Evolutionary conservation across 2,888 invertebrate genomes (phyloP).

Genomic region (Torymus auratus): DNA sequence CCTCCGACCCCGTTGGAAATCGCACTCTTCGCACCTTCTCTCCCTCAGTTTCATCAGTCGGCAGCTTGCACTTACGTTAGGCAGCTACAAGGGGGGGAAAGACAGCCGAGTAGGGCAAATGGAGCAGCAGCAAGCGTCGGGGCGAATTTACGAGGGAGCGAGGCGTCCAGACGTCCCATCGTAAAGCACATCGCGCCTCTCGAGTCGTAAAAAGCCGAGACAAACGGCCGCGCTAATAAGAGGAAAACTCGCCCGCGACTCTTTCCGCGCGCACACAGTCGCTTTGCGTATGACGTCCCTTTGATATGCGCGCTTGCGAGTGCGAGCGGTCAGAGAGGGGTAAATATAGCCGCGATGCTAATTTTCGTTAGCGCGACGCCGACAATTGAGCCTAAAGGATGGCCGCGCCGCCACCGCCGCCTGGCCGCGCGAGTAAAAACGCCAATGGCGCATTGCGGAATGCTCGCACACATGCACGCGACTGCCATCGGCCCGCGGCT

Average conservation of each 20-base stretch:
- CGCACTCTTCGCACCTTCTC: too few species aligned
- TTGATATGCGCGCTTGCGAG: too few species aligned
- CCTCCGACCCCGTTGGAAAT: too few species aligned
- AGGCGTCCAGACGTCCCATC: not conserved
- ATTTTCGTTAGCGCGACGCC: conserved; percentile 29
- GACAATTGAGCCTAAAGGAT: conserved; percentile 40
- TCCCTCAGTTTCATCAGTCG: too few species aligned
- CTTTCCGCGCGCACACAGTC: too few species aligned
- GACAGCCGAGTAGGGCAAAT: not conserved
- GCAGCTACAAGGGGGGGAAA: not conserved
- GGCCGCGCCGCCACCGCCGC: not conserved
- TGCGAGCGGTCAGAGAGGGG: too few species aligned
- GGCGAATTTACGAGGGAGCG: conserved; percentile 1
- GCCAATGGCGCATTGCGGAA: conserved; percentile 57
- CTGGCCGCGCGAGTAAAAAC: conserved; percentile 14
- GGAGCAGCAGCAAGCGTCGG: not conserved
- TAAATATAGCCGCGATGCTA: conserved; percentile 1
- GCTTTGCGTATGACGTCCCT: too few species aligned
- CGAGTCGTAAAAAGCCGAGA: not conserved
- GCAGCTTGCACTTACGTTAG: too few species aligned
- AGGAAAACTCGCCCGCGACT: not conserved
- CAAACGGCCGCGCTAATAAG: not conserved
- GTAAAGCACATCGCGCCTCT: not conserved
- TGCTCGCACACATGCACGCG: conserved; percentile 32
- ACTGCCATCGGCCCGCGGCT: not conserved